Conservation (phyloP, 2,888 invertebrate species). For the Coleophora deauratella region DNA sequence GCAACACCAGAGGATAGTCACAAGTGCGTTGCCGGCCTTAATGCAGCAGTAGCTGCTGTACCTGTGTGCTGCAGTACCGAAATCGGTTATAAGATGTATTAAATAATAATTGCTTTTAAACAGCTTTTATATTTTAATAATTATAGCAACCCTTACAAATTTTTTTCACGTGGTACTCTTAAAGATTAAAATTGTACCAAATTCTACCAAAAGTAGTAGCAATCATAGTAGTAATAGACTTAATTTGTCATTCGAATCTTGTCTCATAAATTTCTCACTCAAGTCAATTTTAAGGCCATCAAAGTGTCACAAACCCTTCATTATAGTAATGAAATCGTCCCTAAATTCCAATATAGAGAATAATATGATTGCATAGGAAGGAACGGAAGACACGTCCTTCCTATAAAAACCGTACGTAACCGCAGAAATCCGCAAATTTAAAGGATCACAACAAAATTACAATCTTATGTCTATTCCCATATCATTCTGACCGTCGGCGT, state of each 20-base stretch:
- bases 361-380: slow-evolving; percentile 5
- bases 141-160: no score
- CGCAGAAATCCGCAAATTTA: slow-evolving; percentile 35
- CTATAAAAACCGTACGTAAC: slow-evolving; percentile 23
- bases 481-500: slow-evolving; percentile 44
- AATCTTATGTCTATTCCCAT: slow-evolving; percentile 38
- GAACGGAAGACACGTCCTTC: slow-evolving; percentile 55
- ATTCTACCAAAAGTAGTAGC: no score
- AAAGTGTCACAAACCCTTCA: slow-evolving; percentile 41
- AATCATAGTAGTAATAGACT: slow-evolving; percentile 1
- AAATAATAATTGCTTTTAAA: no score
- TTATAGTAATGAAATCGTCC: slow-evolving; percentile 51
- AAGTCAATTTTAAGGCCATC: slow-evolving; percentile 29
- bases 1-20: no score
- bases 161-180: no score
- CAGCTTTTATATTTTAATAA: no score
- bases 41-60: no score
- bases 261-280: slow-evolving; percentile 38
- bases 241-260: slow-evolving; percentile 19
- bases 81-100: no score
- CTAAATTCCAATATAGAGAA: slow-evolving; percentile 24
- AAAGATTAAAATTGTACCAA: no score
- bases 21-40: no score
- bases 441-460: slow-evolving; percentile 44
- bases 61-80: no score